These are phyloP conservation scores for Siphlonurus alternatus DNA, from an alignment of 2,888 invertebrate genomes.

Conservation along the genomic window DNA sequence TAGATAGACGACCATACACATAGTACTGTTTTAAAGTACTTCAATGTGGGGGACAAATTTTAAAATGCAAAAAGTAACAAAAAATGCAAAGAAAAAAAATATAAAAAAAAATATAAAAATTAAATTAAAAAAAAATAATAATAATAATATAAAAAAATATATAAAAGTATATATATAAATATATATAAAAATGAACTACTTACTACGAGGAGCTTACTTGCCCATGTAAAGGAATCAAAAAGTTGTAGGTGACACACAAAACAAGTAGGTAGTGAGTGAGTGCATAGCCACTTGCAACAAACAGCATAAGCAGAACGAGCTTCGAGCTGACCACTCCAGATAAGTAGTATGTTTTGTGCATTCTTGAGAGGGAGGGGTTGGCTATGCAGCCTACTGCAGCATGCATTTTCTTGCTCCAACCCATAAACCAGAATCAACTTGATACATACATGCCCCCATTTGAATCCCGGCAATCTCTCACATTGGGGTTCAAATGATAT, in stretches of 20 bases:
- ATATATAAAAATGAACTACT: slow-evolving; percentile 1
- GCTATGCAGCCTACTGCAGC: slow-evolving; percentile 8
- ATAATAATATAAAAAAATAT: background rate
- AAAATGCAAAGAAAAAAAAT: background rate
- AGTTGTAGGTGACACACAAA: slow-evolving; percentile 9
- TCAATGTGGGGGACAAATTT: slow-evolving; percentile 9
- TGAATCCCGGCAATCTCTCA: slow-evolving; percentile 11
- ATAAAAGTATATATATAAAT: background rate
- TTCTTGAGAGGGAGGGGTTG: slow-evolving; percentile 6
- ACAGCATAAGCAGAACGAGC: too few species aligned
- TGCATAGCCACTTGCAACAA: background rate
- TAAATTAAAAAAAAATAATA: background rate
- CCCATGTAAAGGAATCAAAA: slow-evolving; percentile 12
- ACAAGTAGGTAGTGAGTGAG: background rate
- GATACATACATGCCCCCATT: slow-evolving; percentile 9
- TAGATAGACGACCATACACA: slow-evolving; percentile 6
- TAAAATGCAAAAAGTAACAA: background rate
- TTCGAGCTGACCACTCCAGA: too few species aligned
- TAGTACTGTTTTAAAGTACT: slow-evolving; percentile 11
- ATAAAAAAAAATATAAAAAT: background rate
- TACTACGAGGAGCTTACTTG: slow-evolving; percentile 11
- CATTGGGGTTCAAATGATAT: slow-evolving; percentile 11
- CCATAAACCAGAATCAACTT: slow-evolving; percentile 5
- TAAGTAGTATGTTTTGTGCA: too few species aligned
- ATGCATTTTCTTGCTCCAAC: slow-evolving; percentile 5